Base-by-base conservation (phyloP, 2,888 invertebrate genomes). In the Scelioninae gen. 1 region DNA sequence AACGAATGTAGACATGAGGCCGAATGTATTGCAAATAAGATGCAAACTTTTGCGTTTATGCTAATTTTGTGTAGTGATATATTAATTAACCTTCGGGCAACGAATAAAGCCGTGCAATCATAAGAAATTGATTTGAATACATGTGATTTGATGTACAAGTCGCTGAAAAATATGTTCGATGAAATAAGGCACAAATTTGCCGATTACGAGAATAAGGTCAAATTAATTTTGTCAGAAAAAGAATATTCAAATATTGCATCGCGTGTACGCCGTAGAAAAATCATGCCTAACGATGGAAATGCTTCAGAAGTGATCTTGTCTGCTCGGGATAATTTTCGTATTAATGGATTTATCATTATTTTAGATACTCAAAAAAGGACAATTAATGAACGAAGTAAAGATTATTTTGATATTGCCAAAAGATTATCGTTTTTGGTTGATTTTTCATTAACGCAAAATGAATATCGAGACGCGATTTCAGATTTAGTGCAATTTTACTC, bases 211-310 rank as follows among this genome's bases (percentile, higher is more conserved):
- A 55, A 56, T 11, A 56, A 53, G 34, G 69, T 71, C 0, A 78
- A 78, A 56, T 55, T 31, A 55, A 63, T 69, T 34, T 56, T 78
- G 29, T n/a, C n/a, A n/a, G n/a, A n/a, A n/a, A n/a, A n/a, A n/a
- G n/a, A n/a, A n/a, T n/a, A n/a, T n/a, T n/a, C 66, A 15, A 43
- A 49, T 63, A 51, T 60, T 15, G 32, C 34, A 32, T 43, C 60
- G 15, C 68, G 69, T 56, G 23, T 43, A 34, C 68, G 62, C 8
- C 32, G 38, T 15, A 62, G 69, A 63, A 47, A 15, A 62, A n/a
- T n/a, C n/a, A n/a, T n/a, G n/a, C n/a, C n/a, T n/a, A n/a, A n/a
- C n/a, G n/a, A n/a, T n/a, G n/a, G 40, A n/a, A 32, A 56, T 78
- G 56, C 78, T 51, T 40, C 63, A 43, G 71, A 71, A 29, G 51